phyloP scores from a whole-genome alignment of 64 coral and sea anemone species.

The Montipora capricornis region DNA sequence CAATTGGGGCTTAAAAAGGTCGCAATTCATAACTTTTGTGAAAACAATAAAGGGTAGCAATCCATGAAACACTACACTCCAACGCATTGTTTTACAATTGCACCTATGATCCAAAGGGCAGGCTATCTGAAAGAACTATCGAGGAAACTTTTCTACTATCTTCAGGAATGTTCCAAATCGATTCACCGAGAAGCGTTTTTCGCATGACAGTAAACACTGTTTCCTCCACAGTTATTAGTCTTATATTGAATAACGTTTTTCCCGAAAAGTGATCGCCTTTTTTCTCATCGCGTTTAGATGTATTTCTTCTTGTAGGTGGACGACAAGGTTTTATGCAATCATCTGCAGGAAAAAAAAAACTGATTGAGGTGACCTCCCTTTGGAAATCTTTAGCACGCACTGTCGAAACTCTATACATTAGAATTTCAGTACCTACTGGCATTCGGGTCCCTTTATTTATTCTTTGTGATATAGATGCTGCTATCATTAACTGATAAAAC shows the following conservation, averaged over 20 bases:
- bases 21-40: background rate
- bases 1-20: background rate
- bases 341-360: too few species aligned
- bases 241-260: background rate
- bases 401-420: background rate
- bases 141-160: background rate
- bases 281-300: background rate
- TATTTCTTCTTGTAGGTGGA: too few species aligned
- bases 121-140: background rate
- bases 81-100: background rate
- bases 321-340: too few species aligned
- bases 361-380: background rate
- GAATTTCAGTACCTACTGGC: background rate
- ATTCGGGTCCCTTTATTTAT: conserved; percentile 16
- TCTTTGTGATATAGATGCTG: background rate
- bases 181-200: background rate
- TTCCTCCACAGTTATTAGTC: background rate
- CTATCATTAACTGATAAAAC: background rate
- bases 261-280: background rate
- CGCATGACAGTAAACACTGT: background rate
- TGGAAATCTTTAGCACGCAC: background rate
- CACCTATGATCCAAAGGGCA: background rate
- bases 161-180: conserved; percentile 8
- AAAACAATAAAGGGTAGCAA: background rate
- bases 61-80: background rate